Base-by-base conservation (phyloP, 2,888 invertebrate species). In the Cerceris ruficornis region DNA sequence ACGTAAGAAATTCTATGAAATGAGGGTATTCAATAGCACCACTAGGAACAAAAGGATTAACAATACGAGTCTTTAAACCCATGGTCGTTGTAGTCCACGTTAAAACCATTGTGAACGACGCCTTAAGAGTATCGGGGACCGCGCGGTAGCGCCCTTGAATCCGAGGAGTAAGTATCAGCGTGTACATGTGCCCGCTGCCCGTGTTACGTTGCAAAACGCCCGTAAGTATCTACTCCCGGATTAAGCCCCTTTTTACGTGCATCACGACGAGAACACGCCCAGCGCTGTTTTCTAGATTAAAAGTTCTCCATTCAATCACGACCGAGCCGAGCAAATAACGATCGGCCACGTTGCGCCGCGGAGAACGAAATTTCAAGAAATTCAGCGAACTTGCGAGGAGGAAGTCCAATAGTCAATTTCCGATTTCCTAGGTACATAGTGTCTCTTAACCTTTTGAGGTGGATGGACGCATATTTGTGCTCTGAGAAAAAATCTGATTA, bases 131-230 rank as follows among this genome's bases (percentile, higher is more conserved):
- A 8, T 46, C 52, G 80, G 15, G 28, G 60, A 42, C 57, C 65
- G 41, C 68, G 28, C 65, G 50, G 65, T 57, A 52, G 52, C 73
- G 80, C 83, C 83, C 77, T 81, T 83, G 82, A 83, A 83, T 75
- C 54, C 57, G 46, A 66, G 59, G 65, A 49, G 57, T 52, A 75
- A 55, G n/a, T n/a, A 64, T 74, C 58, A 62, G 74, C 73, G 58
- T 28, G 28, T 28, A 61, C 42, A 65, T 71, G 70, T 66, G 61
- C 50, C 52, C 49, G 57, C 49, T 15, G 57, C 28, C 59, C 49
- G 67, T 46, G 61, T 79, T 75, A 69, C 70, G 62, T 69, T 58
- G 62, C 58, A 50, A 55, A 80, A 41, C 43, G 15, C 60, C 60
- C 28, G 55, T 46, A 57, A 46, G 55, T 49, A 15, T 61, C 81